A percentile compares a stretch with the other conserved stretches of the same genome.
Evolutionary conservation across 2,113 vertebrate species (phyloP).

Genomic region (Monarcha castaneiventris): DNA sequence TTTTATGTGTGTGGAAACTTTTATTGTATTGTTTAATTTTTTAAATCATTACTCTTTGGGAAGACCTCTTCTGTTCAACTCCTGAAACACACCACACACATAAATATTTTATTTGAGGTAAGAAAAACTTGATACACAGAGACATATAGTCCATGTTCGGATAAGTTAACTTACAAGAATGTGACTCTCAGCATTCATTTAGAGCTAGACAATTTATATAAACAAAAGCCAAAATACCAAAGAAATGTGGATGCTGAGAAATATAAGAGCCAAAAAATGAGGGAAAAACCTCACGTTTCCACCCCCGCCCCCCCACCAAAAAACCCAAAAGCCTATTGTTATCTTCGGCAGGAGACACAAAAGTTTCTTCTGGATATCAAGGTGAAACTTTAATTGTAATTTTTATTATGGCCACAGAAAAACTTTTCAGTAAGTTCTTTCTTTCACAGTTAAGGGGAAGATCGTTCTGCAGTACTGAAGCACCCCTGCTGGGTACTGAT

Average conservation of each 20-base stretch:
- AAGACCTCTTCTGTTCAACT: background rate
- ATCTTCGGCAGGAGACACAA: background rate
- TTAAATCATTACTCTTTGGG: background rate
- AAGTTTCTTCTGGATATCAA: background rate
- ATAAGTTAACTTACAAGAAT: background rate
- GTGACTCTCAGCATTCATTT: background rate
- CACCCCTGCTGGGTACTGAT: slow-evolving; percentile 1
- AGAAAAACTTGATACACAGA: slow-evolving; percentile 5
- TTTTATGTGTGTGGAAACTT: background rate
- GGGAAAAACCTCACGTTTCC: background rate
- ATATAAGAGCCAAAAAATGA: background rate
- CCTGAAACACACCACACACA: background rate
- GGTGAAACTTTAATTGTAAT: background rate
- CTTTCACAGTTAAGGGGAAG: background rate
- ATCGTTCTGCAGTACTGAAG: background rate
- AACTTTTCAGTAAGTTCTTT: background rate
- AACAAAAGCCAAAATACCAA: background rate
- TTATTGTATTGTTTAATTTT: background rate
- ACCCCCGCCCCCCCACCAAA: rapidly evolving
- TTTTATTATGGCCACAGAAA: background rate
- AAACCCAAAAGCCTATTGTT: background rate
- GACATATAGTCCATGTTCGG: background rate
- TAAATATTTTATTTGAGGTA: slow-evolving; percentile 42
- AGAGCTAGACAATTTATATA: background rate
- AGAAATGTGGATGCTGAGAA: background rate